A percentile compares a stretch with the other conserved stretches of the same genome.
These are phyloP conservation scores for Phymanthus crucifer DNA, from an alignment of 92 coral and sea anemone species.

Conservation along the genomic window DNA sequence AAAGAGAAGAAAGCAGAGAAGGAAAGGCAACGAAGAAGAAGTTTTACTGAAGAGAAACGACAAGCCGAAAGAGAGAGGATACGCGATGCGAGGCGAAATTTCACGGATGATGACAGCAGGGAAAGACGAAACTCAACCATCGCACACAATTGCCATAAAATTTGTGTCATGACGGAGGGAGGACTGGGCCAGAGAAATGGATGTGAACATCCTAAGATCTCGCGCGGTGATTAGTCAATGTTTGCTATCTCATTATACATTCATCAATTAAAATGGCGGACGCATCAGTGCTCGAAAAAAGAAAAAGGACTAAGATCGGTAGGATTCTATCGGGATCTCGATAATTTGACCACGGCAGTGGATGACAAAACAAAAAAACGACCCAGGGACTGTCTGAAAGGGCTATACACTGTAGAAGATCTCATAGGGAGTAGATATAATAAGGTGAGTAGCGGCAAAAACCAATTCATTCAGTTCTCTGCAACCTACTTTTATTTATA, in stretches of 20 bases:
- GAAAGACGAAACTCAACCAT: neutral
- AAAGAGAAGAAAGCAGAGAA: too few relatives aligned
- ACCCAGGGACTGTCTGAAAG: conserved; percentile 18
- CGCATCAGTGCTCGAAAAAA: neutral
- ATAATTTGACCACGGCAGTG: conserved; percentile 32
- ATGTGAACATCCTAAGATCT: conserved; percentile 31
- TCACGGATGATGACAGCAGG: too few relatives aligned
- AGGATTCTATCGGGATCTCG: conserved; percentile 25
- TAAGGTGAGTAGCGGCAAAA: neutral
- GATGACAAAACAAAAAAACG: conserved; percentile 2
- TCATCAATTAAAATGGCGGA: conserved; percentile 26
- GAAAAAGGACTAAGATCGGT: conserved; percentile 12
- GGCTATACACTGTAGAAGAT: conserved; percentile 8
- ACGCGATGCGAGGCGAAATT: too few relatives aligned
- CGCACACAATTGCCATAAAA: conserved; percentile 7
- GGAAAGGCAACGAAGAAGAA: too few relatives aligned
- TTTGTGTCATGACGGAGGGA: conserved; percentile 28
- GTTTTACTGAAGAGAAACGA: too few relatives aligned
- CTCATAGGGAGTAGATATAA: neutral
- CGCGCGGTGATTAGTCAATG: conserved; percentile 27
- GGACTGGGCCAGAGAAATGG: conserved; percentile 36
- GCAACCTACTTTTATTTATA: neutral
- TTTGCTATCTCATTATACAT: conserved; percentile 20
- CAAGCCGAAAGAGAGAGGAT: too few relatives aligned
- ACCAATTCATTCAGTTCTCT: neutral